Conservation (phyloP, 1,140 invertebrate species). For the Aporrectodea caliginosa region DNA sequence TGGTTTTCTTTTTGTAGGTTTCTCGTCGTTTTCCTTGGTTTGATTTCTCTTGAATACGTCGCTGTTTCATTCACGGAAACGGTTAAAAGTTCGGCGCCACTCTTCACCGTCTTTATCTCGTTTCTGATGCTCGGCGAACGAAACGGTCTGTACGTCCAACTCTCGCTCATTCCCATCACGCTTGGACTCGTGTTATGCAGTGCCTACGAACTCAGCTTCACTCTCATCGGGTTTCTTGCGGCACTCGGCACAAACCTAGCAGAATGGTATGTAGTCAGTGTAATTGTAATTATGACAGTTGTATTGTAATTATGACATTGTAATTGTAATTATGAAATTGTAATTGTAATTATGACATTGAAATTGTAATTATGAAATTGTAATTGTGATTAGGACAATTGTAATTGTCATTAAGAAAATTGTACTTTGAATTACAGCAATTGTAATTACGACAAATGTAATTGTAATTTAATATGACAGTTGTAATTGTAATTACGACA, state of each 20-base stretch:
- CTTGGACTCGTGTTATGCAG: slow-evolving; percentile 76
- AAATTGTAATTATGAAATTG: no score
- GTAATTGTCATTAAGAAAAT: no score
- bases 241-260: slow-evolving; percentile 77
- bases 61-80: slow-evolving; percentile 83
- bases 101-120: slow-evolving; percentile 77
- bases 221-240: slow-evolving; percentile 70
- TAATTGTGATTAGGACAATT: no score
- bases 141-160: slow-evolving; percentile 71
- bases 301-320: no score
- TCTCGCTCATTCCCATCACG: slow-evolving; percentile 81
- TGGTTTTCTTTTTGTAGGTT: slow-evolving; percentile 60
- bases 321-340: no score
- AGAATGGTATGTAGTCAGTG: no score
- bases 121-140: slow-evolving; percentile 64
- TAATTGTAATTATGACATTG: no score
- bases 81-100: slow-evolving; percentile 77
- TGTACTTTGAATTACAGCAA: no score
- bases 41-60: slow-evolving; percentile 76
- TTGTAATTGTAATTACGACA: no score
- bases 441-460: no score
- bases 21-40: slow-evolving; percentile 68
- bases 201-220: slow-evolving; percentile 76
- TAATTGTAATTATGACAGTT: no score
- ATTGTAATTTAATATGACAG: no score